Base-by-base conservation (phyloP, 2,888 invertebrate genomes). In the Lissocephala sabroskyi region DNA sequence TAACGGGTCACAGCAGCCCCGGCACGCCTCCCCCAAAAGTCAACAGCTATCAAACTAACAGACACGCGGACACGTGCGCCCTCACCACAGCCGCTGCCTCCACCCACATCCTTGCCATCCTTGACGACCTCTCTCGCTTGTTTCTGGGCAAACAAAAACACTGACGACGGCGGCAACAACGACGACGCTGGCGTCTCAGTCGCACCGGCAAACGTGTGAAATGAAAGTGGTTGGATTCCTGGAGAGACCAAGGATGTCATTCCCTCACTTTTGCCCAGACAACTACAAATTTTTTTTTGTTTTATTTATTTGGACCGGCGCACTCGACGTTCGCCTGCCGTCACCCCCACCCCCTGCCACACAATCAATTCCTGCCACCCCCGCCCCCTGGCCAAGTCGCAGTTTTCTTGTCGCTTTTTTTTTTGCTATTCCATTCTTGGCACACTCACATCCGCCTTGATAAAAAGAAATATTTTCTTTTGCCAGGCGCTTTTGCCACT, bases 401-500 rank as follows among this genome's bases (percentile, higher is more conserved):
- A n/a, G 53, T 45, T 35, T 52, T 42, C 16, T 55, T 41, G 48
- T 45, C 42, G 52, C 46, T 52, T 49, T 49, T 56, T 56, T 57
- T 54, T 33, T 52, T 62, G 56, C 56, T 62, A 54, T 66, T 76
- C 65, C 55, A 64, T 63, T 62, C 65, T 56, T 65, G 61, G 76
- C 79, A 75, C 79, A 65, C 74, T 76, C 63, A 73, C 79, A 73
- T 79, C 80, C 79, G 79, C 52, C 78, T 59, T 60, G 79, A 79
- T 80, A 79, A 79, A 79, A 79, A 80, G 79, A 79, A 74, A 79
- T 78, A 78, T 70, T 70, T 70, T 75, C 68, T 71, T 70, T 63
- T 61, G 68, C 57, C 71, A 66, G 71, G 71, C 71, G 67, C n/a
- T 71, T 71, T 62, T 51, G 50, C 36, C 59, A 67, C 62, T 68